Percentiles rank a stretch among this genome's conserved stretches.
Conservation (phyloP, 2,113 vertebrate genomes). For the Periophthalmus modestus region DNA sequence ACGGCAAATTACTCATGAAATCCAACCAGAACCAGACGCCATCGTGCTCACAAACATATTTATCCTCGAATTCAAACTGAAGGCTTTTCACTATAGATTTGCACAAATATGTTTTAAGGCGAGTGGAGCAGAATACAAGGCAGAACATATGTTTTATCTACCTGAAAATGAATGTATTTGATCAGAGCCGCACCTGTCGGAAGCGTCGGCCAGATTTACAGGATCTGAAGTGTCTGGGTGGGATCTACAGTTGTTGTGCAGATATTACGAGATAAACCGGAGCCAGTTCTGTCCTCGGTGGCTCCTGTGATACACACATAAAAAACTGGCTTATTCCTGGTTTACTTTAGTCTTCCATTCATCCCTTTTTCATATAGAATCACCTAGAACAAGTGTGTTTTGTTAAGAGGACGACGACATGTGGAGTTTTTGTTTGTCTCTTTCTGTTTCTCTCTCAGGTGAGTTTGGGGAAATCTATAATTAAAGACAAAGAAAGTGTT, state of each 20-base stretch:
- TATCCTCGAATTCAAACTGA: slow-evolving; percentile 16
- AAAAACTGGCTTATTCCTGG: background rate
- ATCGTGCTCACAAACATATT: slow-evolving; percentile 23
- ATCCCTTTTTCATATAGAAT: too few species aligned
- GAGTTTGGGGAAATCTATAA: too few species aligned
- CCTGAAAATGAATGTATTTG: slow-evolving; percentile 19
- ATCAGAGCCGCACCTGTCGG: slow-evolving; percentile 19
- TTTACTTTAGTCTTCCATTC: background rate
- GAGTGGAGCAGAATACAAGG: background rate
- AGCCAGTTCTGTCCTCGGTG: background rate
- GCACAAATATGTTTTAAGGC: slow-evolving; percentile 23
- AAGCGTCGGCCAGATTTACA: slow-evolving; percentile 15
- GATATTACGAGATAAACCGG: background rate
- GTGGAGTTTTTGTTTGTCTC: too few species aligned
- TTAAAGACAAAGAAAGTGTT: too few species aligned
- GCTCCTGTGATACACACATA: background rate
- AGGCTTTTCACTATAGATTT: slow-evolving; percentile 26
- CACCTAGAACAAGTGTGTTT: too few species aligned
- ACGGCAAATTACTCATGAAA: slow-evolving; percentile 27
- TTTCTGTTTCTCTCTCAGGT: too few species aligned
- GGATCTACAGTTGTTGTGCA: slow-evolving; percentile 1
- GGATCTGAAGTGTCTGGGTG: background rate
- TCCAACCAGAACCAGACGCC: slow-evolving; percentile 1
- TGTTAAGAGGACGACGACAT: too few species aligned
- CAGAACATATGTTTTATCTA: slow-evolving; percentile 11